Evolutionary conservation across 2,797 vertebrate genomes (phyloP), one percentile per base, ranked within the genome.

Genomic region (Mustela erminea): DNA sequence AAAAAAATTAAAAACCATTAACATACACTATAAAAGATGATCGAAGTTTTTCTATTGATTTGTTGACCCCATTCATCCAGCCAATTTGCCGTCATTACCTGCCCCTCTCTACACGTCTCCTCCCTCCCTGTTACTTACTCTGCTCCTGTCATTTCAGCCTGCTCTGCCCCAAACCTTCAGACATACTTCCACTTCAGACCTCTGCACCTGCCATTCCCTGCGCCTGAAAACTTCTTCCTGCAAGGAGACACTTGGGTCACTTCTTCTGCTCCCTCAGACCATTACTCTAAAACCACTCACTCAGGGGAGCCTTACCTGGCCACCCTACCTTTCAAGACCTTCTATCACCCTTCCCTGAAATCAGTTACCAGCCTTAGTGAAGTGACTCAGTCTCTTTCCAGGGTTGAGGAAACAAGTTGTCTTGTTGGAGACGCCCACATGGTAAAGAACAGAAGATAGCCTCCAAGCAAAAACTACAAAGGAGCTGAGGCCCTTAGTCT

Each of bases 221-320:
- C 66, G 17, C 25, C 56, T 62, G 74, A 72, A 60, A 93, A 86
- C 41, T 7, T 81, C 52, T 88, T 52, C 27, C 66, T 96, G 12
- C 10, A 75, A 35, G n/a, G 15, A 92, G 29, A 85, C 38, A 9
- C 83, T 87, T 52, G 72, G n/a, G 23, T 78, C 46, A 75, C 43
- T 90, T 49, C 35, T 27, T 62, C 17, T 58, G 5, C 25, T 88
- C 0, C 38, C 35, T 93, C 75, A 7, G 13, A 3, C 18, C 27
- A 81, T 90, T 72, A 49, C 43, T 95, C 62, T 95, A 72, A 68
- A 92, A 83, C 20, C n/a, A 96, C 15, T 10, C n/a, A 74, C 18
- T 82, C 56, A 70, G 11, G 21, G 35, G 86, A 52, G 29, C 3
- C 9, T 77, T 62, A 35, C 35, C 29, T 84, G 29, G 75, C 23